These are phyloP conservation scores for Caenorhabditis sinica DNA, from an alignment of 2,888 invertebrate genomes.

Conservation along the genomic window DNA sequence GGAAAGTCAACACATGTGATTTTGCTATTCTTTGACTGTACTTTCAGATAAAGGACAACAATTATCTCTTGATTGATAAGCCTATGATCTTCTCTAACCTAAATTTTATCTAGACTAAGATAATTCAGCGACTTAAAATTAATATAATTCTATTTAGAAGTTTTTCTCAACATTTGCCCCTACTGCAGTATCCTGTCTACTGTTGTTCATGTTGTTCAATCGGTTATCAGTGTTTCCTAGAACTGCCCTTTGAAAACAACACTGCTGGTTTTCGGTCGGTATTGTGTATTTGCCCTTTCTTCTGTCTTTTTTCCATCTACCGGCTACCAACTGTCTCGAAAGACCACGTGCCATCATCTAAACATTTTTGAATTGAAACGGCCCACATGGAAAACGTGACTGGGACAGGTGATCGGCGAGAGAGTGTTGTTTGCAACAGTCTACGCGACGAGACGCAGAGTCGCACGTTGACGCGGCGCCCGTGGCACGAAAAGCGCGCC, in stretches of 20 bases:
- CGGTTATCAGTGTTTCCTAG: background rate
- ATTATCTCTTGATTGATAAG: background rate
- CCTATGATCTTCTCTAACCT: no score
- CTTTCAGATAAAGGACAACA: background rate
- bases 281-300: constrained; percentile 34
- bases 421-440: constrained; percentile 13
- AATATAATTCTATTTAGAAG: no score
- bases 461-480: constrained; percentile 37
- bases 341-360: constrained; percentile 48
- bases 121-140: no score
- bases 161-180: no score
- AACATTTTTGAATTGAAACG: constrained; percentile 54
- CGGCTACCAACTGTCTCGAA: constrained; percentile 37
- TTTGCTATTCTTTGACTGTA: constrained; percentile 3
- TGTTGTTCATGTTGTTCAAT: background rate
- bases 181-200: no score
- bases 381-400: constrained; percentile 60
- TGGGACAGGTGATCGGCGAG: constrained; percentile 56
- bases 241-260: background rate
- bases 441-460: constrained; percentile 44
- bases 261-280: constrained; percentile 6
- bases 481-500: constrained; percentile 53
- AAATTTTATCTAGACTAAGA: no score
- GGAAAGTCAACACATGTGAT: constrained; percentile 11
- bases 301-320: background rate